phyloP scores from a whole-genome alignment of 2,113 vertebrate genomes.

The Platycercus adscitus region DNA sequence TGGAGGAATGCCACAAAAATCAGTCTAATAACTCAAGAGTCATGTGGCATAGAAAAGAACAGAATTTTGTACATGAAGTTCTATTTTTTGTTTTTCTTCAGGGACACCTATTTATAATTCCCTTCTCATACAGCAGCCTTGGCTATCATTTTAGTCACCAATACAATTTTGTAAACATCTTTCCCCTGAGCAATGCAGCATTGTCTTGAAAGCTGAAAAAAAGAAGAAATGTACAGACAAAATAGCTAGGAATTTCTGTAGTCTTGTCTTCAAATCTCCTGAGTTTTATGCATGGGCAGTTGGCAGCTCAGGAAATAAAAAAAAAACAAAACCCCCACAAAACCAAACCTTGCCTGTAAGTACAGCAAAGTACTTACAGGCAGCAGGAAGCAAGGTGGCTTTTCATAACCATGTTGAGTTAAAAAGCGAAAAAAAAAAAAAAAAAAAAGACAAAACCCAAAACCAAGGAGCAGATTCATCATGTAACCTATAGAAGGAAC shows the following conservation, averaged over 20 bases:
- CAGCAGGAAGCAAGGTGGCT: neutral
- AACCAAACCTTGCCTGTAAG: neutral
- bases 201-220: neutral
- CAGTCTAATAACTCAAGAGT: neutral
- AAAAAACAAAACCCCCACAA: fast-evolving
- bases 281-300: neutral
- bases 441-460: neutral
- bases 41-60: neutral
- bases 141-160: neutral
- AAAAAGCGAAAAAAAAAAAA: neutral
- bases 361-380: neutral
- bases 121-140: neutral
- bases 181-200: neutral
- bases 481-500: neutral
- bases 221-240: neutral
- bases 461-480: neutral
- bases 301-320: neutral
- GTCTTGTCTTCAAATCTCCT: neutral
- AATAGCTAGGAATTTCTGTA: neutral
- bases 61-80: neutral
- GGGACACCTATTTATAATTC: neutral
- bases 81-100: neutral
- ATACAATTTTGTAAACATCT: neutral
- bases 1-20: neutral
- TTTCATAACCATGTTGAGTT: neutral